These are phyloP conservation scores for Gorsachius goisagi DNA, from an alignment of 2,113 vertebrate species.

Conservation along the genomic window DNA sequence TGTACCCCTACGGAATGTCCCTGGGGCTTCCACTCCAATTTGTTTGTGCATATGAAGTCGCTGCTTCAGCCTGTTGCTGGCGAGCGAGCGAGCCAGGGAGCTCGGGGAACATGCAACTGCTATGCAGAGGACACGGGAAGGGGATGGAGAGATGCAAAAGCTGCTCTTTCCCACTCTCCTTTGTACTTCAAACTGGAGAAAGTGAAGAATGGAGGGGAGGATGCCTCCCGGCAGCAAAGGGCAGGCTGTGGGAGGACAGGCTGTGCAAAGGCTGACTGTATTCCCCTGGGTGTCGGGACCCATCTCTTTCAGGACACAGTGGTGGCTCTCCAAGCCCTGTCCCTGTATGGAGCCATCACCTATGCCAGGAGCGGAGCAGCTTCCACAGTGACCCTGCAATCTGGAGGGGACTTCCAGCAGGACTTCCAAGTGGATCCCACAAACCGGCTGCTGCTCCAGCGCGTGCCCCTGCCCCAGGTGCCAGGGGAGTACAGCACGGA, in stretches of 20 bases:
- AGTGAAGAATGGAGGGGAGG: neutral
- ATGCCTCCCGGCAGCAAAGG: neutral
- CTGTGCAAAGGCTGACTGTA: neutral
- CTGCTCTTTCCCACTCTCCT: neutral
- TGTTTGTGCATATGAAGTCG: neutral
- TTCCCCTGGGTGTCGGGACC: neutral
- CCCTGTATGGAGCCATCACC: constrained; percentile 60
- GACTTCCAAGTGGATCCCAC: constrained; percentile 74
- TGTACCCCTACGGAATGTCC: neutral
- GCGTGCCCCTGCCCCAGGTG: constrained; percentile 55
- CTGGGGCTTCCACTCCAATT: neutral
- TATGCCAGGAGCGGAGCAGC: constrained; percentile 28
- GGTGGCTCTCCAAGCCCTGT: constrained; percentile 74
- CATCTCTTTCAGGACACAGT: constrained; percentile 69
- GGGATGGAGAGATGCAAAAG: neutral
- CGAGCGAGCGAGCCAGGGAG: neutral
- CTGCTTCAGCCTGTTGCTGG: neutral
- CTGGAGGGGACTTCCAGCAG: constrained; percentile 46
- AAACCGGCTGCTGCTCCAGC: constrained; percentile 86
- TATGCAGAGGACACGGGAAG: neutral
- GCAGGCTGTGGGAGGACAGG: neutral
- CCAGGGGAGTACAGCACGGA: constrained; percentile 68
- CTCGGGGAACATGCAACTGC: neutral
- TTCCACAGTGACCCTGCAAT: constrained; percentile 25
- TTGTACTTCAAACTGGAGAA: neutral